Percentiles rank a stretch among this genome's conserved stretches.
Conservation (phyloP, 2,888 invertebrate species). For the Heteropelma amictum region DNA sequence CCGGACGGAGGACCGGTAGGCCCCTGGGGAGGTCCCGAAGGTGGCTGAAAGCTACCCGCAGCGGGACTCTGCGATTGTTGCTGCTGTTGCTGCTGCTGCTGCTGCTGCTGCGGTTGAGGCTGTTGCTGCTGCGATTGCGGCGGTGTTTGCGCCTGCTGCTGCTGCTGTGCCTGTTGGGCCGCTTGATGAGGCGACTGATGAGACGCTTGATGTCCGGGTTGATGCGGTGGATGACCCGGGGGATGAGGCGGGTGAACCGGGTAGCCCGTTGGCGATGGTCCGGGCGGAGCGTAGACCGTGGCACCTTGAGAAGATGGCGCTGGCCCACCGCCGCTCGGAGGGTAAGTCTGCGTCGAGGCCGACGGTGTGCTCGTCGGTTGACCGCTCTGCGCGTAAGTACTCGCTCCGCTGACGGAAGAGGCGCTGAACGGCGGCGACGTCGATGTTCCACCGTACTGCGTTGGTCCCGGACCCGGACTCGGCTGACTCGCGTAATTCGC, state of each 20-base stretch:
- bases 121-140: conserved; percentile 65
- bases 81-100: conserved; percentile 76
- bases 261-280: conserved; percentile 83
- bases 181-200: conserved; percentile 78
- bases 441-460: conserved; percentile 75
- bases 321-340: conserved; percentile 79
- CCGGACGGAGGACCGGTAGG: conserved; percentile 73
- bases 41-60: conserved; percentile 80
- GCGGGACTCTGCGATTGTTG: conserved; percentile 79
- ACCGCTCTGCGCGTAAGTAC: conserved; percentile 75
- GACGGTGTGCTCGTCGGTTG: conserved; percentile 77
- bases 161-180: conserved; percentile 75
- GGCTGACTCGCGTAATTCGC: conserved; percentile 81
- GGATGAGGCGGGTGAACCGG: conserved; percentile 77
- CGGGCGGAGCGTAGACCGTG: conserved; percentile 79
- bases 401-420: conserved; percentile 69
- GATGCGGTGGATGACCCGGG: conserved; percentile 70
- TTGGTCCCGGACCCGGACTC: conserved; percentile 78
- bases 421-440: conserved; percentile 76
- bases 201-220: conserved; percentile 67
- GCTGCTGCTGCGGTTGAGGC: conserved; percentile 68
- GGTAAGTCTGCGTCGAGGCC: conserved; percentile 81
- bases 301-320: conserved; percentile 74
- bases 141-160: conserved; percentile 64
- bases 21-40: conserved; percentile 73